A percentile compares a stretch with the other conserved stretches of the same genome.
These are phyloP conservation scores for Anarhynchus alexandrinus DNA, from an alignment of 2,113 vertebrate species.

Conservation along the genomic window DNA sequence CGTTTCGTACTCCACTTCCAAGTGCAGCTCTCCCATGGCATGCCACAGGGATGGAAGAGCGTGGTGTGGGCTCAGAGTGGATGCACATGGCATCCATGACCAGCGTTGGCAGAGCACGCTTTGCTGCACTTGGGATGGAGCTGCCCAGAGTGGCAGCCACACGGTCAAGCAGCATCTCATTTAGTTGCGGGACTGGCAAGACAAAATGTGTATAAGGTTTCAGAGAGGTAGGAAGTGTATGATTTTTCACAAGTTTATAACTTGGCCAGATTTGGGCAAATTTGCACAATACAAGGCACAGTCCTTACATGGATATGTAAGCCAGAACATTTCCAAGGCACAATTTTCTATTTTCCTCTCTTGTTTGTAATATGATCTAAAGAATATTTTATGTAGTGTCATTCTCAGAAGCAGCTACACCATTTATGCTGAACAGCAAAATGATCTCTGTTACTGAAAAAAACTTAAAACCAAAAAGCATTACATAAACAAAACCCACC, in stretches of 20 bases:
- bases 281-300: not conserved
- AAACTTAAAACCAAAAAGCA: not conserved
- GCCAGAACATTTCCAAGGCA: not conserved
- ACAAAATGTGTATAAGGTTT: not conserved
- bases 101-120: fast-evolving
- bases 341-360: not conserved
- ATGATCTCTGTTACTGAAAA: not conserved
- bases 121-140: not conserved
- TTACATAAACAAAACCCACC: not conserved
- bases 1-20: not conserved
- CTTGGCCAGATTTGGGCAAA: not conserved
- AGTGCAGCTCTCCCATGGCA: not conserved
- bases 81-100: fast-evolving
- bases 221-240: not conserved
- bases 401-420: not conserved
- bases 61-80: not conserved
- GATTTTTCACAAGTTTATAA: not conserved
- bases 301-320: not conserved
- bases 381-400: not conserved
- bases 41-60: not conserved
- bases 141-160: not conserved
- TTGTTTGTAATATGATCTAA: not conserved
- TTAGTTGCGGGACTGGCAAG: not conserved
- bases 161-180: not conserved
- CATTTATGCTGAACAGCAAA: not conserved